phyloP scores from a whole-genome alignment of 2,797 vertebrate species.

The Typhlichthys eigenmanni region DNA sequence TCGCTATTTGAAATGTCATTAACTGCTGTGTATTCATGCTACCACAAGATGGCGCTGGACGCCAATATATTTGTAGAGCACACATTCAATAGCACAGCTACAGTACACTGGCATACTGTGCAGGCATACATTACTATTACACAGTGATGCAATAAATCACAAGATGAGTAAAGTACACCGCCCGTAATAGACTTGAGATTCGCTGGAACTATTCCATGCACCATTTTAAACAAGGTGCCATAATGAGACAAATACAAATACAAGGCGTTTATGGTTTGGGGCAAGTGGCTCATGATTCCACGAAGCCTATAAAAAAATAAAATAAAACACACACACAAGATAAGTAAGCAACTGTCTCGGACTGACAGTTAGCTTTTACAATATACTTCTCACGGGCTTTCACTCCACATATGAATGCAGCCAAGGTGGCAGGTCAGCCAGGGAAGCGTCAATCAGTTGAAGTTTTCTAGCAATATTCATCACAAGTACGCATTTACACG shows the following conservation, averaged over 20 bases:
- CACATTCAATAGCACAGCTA: neutral
- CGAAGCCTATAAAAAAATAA: neutral
- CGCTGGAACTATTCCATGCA: too few species aligned
- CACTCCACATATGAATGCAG: neutral
- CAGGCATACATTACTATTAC: too few species aligned
- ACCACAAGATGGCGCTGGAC: slow-evolving; percentile 54
- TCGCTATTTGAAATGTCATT: neutral
- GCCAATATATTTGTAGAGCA: neutral
- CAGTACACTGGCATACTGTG: neutral
- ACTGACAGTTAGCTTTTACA: neutral
- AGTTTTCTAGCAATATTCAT: too few species aligned
- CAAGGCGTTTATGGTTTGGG: too few species aligned
- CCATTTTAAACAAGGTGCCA: neutral
- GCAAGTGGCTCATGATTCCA: too few species aligned
- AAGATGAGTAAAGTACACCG: too few species aligned
- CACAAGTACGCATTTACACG: too few species aligned
- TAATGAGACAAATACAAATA: neutral
- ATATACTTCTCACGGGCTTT: neutral
- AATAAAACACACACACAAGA: neutral
- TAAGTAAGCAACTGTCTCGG: neutral
- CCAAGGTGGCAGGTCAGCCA: neutral
- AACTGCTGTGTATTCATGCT: slow-evolving; percentile 17
- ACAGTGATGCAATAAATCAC: too few species aligned
- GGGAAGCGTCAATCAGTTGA: too few species aligned
- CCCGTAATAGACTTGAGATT: too few species aligned